phyloP scores from a whole-genome alignment of 1,140 invertebrate species.

The Ceratosolen solmsi region DNA sequence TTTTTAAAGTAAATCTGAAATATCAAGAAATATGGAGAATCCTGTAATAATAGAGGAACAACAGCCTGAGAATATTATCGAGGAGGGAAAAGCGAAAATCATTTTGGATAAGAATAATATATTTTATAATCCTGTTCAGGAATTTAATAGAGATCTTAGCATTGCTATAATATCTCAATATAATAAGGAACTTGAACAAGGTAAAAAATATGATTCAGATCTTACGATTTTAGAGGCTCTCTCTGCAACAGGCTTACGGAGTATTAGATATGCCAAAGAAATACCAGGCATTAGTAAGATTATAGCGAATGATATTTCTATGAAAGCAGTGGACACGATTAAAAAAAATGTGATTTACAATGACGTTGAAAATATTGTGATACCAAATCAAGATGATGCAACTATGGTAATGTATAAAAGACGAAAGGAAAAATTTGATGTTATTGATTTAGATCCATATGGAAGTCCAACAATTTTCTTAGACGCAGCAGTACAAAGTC shows the following conservation, averaged over 20 bases:
- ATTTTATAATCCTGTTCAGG: conserved; percentile 98
- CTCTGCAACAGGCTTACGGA: conserved; percentile 94
- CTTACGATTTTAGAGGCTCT: conserved; percentile 92
- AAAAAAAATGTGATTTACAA: conserved; percentile 88
- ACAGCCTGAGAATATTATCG: conserved; percentile 61
- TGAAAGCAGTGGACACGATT: conserved; percentile 89
- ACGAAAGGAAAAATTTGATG: conserved; percentile 84
- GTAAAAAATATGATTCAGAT: conserved; percentile 57
- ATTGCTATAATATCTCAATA: conserved; percentile 71
- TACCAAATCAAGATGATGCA: conserved; percentile 85
- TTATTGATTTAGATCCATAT: conserved; percentile 97
- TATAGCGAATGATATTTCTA: conserved; percentile 95
- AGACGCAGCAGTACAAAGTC: conserved; percentile 90
- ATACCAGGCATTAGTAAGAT: conserved; percentile 86
- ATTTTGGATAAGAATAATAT: conserved; percentile 81
- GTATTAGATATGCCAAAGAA: conserved; percentile 97
- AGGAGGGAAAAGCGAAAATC: conserved; percentile 86
- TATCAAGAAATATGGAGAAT: conserved; percentile 36
- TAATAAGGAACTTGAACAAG: conserved; percentile 58
- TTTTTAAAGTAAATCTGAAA: neutral
- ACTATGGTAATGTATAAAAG: conserved; percentile 89
- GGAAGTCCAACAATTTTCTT: conserved; percentile 95
- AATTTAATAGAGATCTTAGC: conserved; percentile 95
- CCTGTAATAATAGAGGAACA: neutral
- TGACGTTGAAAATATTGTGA: conserved; percentile 82